Evolutionary conservation across 2,797 vertebrate species (phyloP).

Genomic region (Nannoperca australis): DNA sequence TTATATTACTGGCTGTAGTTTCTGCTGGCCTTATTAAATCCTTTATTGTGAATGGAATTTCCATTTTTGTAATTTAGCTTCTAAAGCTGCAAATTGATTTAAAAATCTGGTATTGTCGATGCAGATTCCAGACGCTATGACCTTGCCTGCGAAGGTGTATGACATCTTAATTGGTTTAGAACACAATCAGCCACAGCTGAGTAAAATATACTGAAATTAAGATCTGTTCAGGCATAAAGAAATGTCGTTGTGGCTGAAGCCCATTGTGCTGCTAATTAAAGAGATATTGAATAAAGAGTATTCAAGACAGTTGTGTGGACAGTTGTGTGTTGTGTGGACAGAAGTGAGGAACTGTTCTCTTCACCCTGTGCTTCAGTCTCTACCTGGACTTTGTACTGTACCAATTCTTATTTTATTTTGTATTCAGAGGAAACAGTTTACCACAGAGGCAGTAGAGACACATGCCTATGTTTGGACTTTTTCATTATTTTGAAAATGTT

Average conservation of each 20-base stretch:
- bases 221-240: constrained; percentile 52
- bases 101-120: constrained; percentile 57
- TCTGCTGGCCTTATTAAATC: constrained; percentile 68
- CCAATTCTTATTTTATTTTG: not conserved
- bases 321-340: too few relatives aligned
- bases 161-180: constrained; percentile 66
- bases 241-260: constrained; percentile 25
- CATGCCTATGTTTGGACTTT: not conserved
- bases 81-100: constrained; percentile 69
- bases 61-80: constrained; percentile 66
- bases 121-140: constrained; percentile 50
- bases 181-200: constrained; percentile 44
- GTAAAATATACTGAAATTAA: constrained; percentile 45
- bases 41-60: constrained; percentile 66
- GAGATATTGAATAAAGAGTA: constrained; percentile 24
- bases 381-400: not conserved
- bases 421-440: not conserved
- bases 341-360: constrained; percentile 1
- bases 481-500: not conserved
- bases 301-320: constrained; percentile 37
- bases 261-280: constrained; percentile 58
- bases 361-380: constrained; percentile 14
- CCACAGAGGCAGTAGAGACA: not conserved
- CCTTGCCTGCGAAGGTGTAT: constrained; percentile 67
- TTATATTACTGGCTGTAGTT: constrained; percentile 76